Evolutionary conservation across 2,888 invertebrate genomes (phyloP).

Genomic region (Ectemnius lituratus): DNA sequence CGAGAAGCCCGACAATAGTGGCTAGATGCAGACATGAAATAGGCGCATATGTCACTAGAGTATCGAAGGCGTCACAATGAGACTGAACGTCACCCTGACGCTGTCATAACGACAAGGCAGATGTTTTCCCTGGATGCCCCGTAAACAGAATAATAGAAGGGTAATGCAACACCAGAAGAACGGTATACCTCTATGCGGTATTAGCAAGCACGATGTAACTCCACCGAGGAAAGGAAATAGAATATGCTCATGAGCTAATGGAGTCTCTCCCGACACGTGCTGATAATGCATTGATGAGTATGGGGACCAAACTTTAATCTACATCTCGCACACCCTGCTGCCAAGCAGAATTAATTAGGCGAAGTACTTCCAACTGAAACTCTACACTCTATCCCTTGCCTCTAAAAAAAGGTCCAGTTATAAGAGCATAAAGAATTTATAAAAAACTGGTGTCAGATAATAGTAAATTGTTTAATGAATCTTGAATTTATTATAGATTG

Average conservation of each 20-base stretch:
- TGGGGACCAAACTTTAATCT: background rate
- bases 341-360: no score
- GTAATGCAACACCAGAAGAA: conserved; percentile 23
- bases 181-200: conserved; percentile 10
- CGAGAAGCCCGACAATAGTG: no score
- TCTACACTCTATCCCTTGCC: no score
- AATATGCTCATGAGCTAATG: conserved; percentile 10
- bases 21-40: no score
- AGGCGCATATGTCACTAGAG: background rate
- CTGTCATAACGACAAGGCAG: conserved; percentile 26
- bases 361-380: no score
- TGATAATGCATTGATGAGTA: conserved; percentile 2
- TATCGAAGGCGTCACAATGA: background rate
- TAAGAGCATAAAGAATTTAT: no score
- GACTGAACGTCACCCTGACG: background rate
- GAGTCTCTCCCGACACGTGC: background rate
- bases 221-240: conserved; percentile 9
- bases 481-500: no score
- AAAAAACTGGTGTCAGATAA: no score
- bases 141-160: conserved; percentile 18
- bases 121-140: conserved; percentile 14
- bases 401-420: no score
- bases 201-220: background rate
- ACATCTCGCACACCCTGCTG: no score
- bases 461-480: no score